Base-by-base conservation (phyloP, 2,797 vertebrate genomes). In the Rhyacichthys aspro region DNA sequence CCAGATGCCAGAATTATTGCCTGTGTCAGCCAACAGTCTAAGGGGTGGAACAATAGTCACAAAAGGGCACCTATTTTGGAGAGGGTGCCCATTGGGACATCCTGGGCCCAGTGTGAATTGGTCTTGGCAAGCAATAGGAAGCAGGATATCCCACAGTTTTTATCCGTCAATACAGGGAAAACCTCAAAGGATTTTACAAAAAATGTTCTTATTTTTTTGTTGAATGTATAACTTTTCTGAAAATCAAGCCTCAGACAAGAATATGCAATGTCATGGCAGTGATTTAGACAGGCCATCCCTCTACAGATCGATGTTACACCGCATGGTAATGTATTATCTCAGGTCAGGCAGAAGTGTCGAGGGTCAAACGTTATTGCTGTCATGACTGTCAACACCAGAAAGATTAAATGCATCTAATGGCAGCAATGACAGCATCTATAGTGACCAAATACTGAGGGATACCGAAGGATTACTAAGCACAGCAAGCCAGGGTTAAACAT, bases 1-100 rank as follows among this genome's bases (percentile, higher is more conserved):
- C 89, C 88, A 92, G 81, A 88, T 86, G 81, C 88, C 78, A 81
- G 82, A 81, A 90, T 90, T 91, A 91, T 82, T 86, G 85, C 82
- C 78, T 61, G 74, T 87, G 90, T 91, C 87, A 88, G 87, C 89
- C 85, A 90, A 88, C 82, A 90, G 88, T 87, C 82, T 83, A 77
- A 79, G 72, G 59, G 75, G 67, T 75, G 70, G 82, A 87, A 91
- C 79, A 89, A 88, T 75, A 79, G 84, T 85, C 85, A 85, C 77
- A 77, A 79, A 83, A 80, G 72, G 81, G 67, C 71, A 85, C 49
- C 42, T 64, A 84, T 85, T 88, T 85, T 77, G 55, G 78, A 89
- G 74, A 76, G 48, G 62, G 55, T 77, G 78, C 84, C 88, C 79
- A 68, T n/a, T 76, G 81, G 82, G 81, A 61, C 63, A 85, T 88